phyloP scores from a whole-genome alignment of 2,113 vertebrate genomes.

The Platichthys stellatus region DNA sequence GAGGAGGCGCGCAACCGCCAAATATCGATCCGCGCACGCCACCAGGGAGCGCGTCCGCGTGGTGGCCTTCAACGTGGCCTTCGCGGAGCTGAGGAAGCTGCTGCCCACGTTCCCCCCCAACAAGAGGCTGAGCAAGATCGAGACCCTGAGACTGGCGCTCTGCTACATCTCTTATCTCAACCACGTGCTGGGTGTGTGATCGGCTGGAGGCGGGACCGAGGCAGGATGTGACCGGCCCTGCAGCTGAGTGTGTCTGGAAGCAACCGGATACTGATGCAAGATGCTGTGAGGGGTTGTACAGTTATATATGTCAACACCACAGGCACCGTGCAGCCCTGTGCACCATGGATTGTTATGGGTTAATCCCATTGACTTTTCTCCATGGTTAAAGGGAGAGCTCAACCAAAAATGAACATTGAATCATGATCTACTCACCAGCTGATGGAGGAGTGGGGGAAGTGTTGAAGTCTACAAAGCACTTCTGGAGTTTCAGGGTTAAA shows the following conservation, averaged over 20 bases:
- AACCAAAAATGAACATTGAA: too few species aligned
- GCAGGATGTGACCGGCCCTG: too few species aligned
- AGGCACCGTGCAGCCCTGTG: neutral
- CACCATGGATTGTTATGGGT: neutral
- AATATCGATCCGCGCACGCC: slow-evolving; percentile 77
- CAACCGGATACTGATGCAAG: too few species aligned
- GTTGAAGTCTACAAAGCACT: neutral
- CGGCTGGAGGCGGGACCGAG: neutral
- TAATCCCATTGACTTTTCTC: neutral
- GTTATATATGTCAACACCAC: neutral
- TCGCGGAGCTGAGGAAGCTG: slow-evolving; percentile 82
- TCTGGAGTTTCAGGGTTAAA: too few species aligned
- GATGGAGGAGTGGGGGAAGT: too few species aligned
- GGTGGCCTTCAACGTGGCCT: slow-evolving; percentile 84
- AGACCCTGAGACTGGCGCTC: slow-evolving; percentile 84
- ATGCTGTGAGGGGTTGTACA: neutral
- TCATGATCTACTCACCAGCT: neutral
- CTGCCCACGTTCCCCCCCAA: slow-evolving; percentile 86
- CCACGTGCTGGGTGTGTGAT: slow-evolving; percentile 84
- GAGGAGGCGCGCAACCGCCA: slow-evolving; percentile 74
- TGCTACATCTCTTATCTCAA: slow-evolving; percentile 88
- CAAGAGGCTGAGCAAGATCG: slow-evolving; percentile 87
- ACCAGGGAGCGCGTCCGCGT: slow-evolving; percentile 82
- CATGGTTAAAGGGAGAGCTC: too few species aligned
- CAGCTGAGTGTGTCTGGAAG: too few species aligned